Base-by-base conservation (phyloP, 2,797 vertebrate species). In the Thaleichthys pacificus region DNA sequence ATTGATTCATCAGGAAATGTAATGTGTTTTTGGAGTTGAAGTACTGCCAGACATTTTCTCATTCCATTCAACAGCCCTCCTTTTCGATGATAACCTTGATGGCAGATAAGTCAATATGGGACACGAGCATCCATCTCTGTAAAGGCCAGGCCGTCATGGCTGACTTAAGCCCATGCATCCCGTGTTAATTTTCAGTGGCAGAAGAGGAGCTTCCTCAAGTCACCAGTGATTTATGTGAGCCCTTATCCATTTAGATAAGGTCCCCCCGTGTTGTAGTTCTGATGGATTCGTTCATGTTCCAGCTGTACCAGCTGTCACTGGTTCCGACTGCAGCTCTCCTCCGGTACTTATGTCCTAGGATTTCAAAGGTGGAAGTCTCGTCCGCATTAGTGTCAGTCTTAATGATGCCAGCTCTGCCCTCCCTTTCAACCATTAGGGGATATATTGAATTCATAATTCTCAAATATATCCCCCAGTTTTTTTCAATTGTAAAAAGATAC, bases 121-220 rank as follows among this genome's bases (percentile, higher is more conserved):
- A 75, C 66, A 49, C 61, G 26, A 3, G 8, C 73, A 81, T 88
- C 74, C 68, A 70, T 88, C 85, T 84, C 66, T 54, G 68, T 72
- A 85, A 91, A 91, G 85, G 82, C 79, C 85, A 87, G 69, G 71
- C 2, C 69, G 42, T 80, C 74, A 80, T 75, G 75, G 77, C 84
- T 78, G 70, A 70, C 76, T 79, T 71, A 67, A 72, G 69, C 80
- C 72, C 74, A 76, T 68, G 68, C 60, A 54, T 77, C 28, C 28
- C 49, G 60, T 15, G 65, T 82, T 85, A 69, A 84, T 88, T 78
- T 77, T 73, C 74, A 60, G 66, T 61, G 72, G 30, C 61, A 68
- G 66, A 63, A 77, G 61, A 79, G 76, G 56, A 82, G 64, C 19
- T 35, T 65, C 74, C 69, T 70, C 54, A 64, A 71, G 69, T 79